Evolutionary conservation across 2,888 invertebrate genomes (phyloP), one percentile per base, ranked within the genome.

Genomic region (Isotomurus palustris): DNA sequence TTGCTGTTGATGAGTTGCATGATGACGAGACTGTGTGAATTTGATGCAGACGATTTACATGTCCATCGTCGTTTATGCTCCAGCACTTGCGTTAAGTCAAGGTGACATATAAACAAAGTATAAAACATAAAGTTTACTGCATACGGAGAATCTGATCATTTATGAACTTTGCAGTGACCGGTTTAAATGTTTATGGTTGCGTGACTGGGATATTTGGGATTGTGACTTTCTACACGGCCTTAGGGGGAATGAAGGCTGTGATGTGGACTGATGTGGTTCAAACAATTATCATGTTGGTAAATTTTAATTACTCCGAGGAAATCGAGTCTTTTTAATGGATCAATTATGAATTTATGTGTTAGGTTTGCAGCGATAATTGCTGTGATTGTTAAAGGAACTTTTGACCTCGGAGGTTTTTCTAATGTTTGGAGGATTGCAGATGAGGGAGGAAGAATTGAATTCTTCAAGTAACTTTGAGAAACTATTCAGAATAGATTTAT

Each of bases 231-330:
- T 95, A 94, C 76, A 91, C 94, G 2, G 89, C 92, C 1, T 87
- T 92, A 80, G 90, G 90, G 55, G 91, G 91, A 27, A 88, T 92
- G 86, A 91, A 91, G 76, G 91, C 91, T n/a, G 91, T 92, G 12
- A 59, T 65, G 35, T 67, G 63, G 67, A 67, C 68, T 8, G 67
- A 68, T 43, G 60, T 68, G 1, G 57, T 67, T 27, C 66, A 61
- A 60, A 38, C 40, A 3, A 38, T 50, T 5, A 25, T 50, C 6
- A 50, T 50, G 50, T n/a, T n/a, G n/a, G n/a, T n/a, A n/a, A n/a
- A n/a, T n/a, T n/a, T n/a, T n/a, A n/a, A n/a, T n/a, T n/a, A n/a
- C n/a, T n/a, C n/a, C n/a, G n/a, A n/a, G n/a, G n/a, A n/a, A n/a
- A n/a, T n/a, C n/a, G n/a, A n/a, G n/a, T n/a, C n/a, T n/a, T n/a